Base-by-base conservation (phyloP, 2,797 vertebrate genomes). In the Botia kubotai region DNA sequence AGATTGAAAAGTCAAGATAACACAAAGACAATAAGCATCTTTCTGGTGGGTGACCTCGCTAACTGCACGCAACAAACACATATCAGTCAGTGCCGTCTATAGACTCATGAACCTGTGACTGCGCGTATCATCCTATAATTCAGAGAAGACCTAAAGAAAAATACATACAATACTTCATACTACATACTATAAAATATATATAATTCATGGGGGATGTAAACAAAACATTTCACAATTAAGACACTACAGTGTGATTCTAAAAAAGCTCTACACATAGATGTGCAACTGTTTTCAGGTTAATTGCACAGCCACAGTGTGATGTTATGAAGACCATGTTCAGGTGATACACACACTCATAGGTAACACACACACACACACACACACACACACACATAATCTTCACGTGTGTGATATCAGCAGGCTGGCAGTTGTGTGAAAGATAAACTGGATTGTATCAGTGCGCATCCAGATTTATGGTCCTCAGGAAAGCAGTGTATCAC, bases 391-490 rank as follows among this genome's bases (percentile, higher is more conserved):
- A 57, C 48, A 58, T 73, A 63, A 85, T 79, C 63, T 80, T 33
- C 75, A 75, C 57, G 85, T 83, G 79, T 87, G 68, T 21, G 89
- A 91, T 90, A 89, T 90, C 87, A 87, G 89, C 84, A 84, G 86
- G 87, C 86, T 89, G 90, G 92, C 89, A 90, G 88, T 67, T 71
- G 75, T 36, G 83, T 75, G 81, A 83, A 85, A 91, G 94, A 94
- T 94, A 94, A 93, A 90, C 91, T 87, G 74, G 84, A 81, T 88
- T 89, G 86, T 88, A 87, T 90, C 89, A 79, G 84, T 78, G 71
- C 76, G 86, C 81, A 58, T 57, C 77, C 86, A 89, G 91, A 93
- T 93, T 93, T 93, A 93, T 89, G 87, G 89, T 90, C 86, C 89
- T 79, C 72, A 80, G 84, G 87, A 91, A 89, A 88, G 87, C 89